phyloP scores from a whole-genome alignment of 2,888 invertebrate species.

The Tipula confusa region DNA sequence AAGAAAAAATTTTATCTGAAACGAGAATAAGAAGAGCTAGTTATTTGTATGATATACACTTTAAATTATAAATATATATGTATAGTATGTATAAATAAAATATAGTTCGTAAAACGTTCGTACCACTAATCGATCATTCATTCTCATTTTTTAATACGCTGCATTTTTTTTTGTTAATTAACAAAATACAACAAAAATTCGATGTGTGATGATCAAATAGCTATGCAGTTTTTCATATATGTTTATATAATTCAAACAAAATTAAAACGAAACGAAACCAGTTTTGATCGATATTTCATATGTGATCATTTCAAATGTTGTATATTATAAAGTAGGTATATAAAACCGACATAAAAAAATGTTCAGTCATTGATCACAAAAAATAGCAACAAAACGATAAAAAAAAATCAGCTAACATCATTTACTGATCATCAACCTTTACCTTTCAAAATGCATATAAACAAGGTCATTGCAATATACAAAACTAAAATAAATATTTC shows the following conservation, averaged over 20 bases:
- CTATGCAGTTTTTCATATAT: neutral
- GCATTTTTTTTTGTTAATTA: neutral
- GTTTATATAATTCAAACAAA: neutral
- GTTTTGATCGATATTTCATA: neutral
- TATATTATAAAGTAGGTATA: neutral
- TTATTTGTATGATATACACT: neutral
- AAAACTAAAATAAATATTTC: constrained; percentile 28
- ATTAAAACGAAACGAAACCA: neutral
- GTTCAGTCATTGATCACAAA: constrained; percentile 28
- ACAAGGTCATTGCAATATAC: constrained; percentile 21
- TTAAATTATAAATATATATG: neutral
- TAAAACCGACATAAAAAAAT: neutral
- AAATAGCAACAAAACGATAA: neutral
- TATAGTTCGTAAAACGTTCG: neutral
- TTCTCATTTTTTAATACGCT: neutral
- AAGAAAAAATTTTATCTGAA: constrained; percentile 15
- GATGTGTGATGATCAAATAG: neutral
- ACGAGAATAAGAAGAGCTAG: neutral
- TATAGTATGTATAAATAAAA: neutral
- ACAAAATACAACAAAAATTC: neutral
- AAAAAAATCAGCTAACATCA: neutral
- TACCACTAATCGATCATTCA: neutral
- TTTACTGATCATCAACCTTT: constrained; percentile 29
- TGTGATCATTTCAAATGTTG: constrained; percentile 12
- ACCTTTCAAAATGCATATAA: constrained; percentile 27